A percentile compares a stretch with the other conserved stretches of the same genome.
Conservation (phyloP, 2,113 vertebrate species). For the Tapirus terrestris region DNA sequence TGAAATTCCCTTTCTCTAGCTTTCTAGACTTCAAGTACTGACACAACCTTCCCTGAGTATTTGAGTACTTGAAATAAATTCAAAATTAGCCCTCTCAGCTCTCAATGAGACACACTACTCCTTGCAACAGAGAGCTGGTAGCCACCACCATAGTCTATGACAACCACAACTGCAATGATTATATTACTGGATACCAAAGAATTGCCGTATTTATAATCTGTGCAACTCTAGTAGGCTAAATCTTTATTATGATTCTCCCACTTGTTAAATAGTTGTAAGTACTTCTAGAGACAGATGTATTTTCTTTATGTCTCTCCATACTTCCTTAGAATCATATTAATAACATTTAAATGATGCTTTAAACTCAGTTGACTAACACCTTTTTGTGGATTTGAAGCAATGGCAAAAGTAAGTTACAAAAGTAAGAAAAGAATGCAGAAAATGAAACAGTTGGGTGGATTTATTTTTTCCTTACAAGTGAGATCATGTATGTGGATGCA, state of each 20-base stretch:
- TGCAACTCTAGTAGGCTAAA: background rate
- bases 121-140: background rate
- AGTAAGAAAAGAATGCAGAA: background rate
- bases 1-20: background rate
- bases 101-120: background rate
- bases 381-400: background rate
- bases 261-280: background rate
- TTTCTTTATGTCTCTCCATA: background rate
- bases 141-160: background rate
- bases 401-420: background rate
- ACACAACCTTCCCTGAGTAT: background rate
- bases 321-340: background rate
- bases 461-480: constrained; percentile 37
- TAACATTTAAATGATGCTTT: background rate
- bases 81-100: background rate
- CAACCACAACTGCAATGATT: background rate
- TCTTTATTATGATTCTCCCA: background rate
- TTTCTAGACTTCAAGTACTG: background rate
- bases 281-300: background rate
- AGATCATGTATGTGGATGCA: background rate
- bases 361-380: background rate
- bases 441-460: background rate
- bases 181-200: background rate
- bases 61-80: constrained; percentile 9
- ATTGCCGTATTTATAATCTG: background rate